Percentiles rank a stretch among this genome's conserved stretches.
phyloP scores from a whole-genome alignment of 2,797 vertebrate genomes.

The Enteromius radiatus region DNA sequence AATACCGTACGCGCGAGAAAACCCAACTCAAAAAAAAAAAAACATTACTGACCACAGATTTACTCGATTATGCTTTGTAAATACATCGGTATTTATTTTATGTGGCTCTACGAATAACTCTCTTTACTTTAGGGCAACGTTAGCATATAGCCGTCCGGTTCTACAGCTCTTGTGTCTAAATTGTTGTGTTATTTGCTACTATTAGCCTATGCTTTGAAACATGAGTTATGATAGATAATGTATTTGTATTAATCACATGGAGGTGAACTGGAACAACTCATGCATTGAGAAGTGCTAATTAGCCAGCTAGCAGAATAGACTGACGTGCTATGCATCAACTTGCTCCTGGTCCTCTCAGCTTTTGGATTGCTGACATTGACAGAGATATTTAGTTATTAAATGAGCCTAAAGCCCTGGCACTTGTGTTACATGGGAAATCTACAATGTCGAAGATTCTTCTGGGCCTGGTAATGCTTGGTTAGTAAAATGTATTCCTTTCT shows the following conservation, averaged over 20 bases:
- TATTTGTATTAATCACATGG: neutral
- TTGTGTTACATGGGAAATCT: conserved; percentile 29
- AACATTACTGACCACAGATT: neutral
- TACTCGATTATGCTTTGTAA: neutral
- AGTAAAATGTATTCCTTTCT: neutral
- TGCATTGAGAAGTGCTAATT: conserved; percentile 10
- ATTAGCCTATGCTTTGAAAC: neutral
- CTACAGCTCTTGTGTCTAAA: neutral
- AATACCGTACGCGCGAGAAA: neutral
- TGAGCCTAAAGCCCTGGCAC: conserved; percentile 7
- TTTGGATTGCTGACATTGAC: neutral
- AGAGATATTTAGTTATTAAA: neutral
- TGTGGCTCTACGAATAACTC: neutral
- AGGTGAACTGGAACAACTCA: neutral
- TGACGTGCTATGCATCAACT: conserved; percentile 32
- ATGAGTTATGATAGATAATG: neutral
- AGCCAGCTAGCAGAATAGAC: conserved; percentile 39
- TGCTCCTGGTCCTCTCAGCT: conserved; percentile 11
- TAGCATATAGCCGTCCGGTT: conserved; percentile 26
- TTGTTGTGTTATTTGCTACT: neutral
- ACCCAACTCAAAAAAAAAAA: neutral
- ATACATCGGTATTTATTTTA: neutral
- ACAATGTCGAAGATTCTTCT: conserved; percentile 50
- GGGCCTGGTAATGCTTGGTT: conserved; percentile 45
- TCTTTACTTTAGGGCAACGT: conserved; percentile 1